A percentile compares a stretch with the other conserved stretches of the same genome.
phyloP scores from a whole-genome alignment of 2,888 invertebrate species.

The Laspeyria flexula region DNA sequence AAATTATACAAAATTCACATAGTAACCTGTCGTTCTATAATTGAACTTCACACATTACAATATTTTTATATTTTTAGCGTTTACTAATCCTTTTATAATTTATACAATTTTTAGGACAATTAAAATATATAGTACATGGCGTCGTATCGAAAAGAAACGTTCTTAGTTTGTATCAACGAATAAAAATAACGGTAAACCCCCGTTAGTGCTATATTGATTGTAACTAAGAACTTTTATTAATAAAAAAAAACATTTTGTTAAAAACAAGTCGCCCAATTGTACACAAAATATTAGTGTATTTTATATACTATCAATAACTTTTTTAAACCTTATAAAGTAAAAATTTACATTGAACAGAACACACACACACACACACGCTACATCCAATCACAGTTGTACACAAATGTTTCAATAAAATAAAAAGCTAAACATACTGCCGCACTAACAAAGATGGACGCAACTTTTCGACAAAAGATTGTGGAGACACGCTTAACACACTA shows the following conservation, averaged over 20 bases:
- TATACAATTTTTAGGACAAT: slow-evolving; percentile 59
- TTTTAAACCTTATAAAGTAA: slow-evolving; percentile 70
- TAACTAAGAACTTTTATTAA: slow-evolving; percentile 19
- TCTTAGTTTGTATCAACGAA: slow-evolving; percentile 29
- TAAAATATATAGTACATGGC: slow-evolving; percentile 24
- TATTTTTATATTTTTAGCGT: slow-evolving; percentile 67
- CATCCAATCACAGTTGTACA: slow-evolving; percentile 50
- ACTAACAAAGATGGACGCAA: too few species aligned
- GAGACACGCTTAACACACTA: too few species aligned
- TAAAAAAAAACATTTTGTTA: slow-evolving; percentile 15
- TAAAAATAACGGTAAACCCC: slow-evolving; percentile 12
- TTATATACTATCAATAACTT: slow-evolving; percentile 43
- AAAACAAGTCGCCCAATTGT: slow-evolving; percentile 26
- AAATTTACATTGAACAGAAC: slow-evolving; percentile 62
- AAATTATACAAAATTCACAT: slow-evolving; percentile 70
- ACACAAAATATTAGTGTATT: slow-evolving; percentile 34
- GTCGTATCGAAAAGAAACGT: slow-evolving; percentile 23
- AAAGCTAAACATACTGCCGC: slow-evolving; percentile 17
- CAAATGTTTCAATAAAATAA: slow-evolving; percentile 25
- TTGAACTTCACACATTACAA: slow-evolving; percentile 60
- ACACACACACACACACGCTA: slow-evolving; percentile 31
- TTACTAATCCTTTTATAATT: slow-evolving; percentile 59
- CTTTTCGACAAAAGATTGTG: too few species aligned
- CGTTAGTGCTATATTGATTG: slow-evolving; percentile 23
- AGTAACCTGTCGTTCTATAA: slow-evolving; percentile 49